These are phyloP conservation scores for Pterocles gutturalis DNA, from an alignment of 2,113 vertebrate genomes.

Conservation along the genomic window DNA sequence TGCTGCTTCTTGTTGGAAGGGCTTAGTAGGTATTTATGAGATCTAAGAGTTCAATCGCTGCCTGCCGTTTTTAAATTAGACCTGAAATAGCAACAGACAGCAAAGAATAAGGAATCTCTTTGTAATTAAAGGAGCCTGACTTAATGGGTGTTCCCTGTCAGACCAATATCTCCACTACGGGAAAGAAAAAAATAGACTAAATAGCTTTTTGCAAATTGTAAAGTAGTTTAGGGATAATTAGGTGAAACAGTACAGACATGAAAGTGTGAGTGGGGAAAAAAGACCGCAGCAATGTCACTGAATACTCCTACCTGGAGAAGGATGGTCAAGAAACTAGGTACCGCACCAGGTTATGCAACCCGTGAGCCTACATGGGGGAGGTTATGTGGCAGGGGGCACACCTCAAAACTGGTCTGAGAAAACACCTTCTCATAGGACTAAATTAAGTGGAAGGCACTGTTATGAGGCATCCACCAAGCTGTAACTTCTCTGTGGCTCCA, in stretches of 20 bases:
- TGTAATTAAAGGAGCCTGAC: conserved; percentile 22
- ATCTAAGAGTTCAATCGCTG: conserved; percentile 40
- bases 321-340: neutral
- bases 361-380: neutral
- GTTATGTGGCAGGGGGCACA: neutral
- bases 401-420: neutral
- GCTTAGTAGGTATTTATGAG: conserved; percentile 28
- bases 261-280: neutral
- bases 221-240: neutral
- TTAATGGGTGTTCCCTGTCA: neutral
- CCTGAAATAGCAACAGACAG: neutral
- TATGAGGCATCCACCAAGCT: neutral
- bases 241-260: neutral
- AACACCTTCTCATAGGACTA: neutral
- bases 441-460: neutral
- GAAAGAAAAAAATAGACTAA: neutral
- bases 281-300: neutral
- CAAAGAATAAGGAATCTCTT: neutral
- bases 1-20: conserved; percentile 23
- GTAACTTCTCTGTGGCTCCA: neutral
- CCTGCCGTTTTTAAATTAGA: conserved; percentile 51
- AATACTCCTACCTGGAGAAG: neutral
- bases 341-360: neutral
- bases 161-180: neutral
- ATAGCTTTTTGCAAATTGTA: neutral